These are phyloP conservation scores for Ciconia boyciana DNA, from an alignment of 2,113 vertebrate genomes.

Conservation along the genomic window DNA sequence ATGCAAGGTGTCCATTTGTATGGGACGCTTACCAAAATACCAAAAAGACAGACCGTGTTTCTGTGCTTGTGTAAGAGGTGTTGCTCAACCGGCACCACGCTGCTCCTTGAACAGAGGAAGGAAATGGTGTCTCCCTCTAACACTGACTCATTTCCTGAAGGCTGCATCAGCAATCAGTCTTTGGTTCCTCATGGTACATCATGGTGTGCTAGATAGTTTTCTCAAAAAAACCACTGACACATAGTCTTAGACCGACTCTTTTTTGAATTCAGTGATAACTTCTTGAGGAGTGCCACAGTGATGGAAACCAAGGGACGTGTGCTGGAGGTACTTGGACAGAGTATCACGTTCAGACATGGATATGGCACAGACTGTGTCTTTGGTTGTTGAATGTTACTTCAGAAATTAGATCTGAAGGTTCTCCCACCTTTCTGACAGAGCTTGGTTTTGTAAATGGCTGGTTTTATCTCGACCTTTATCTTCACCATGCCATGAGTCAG, in stretches of 20 bases:
- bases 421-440: background rate
- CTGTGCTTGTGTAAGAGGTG: background rate
- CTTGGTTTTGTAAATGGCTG: background rate
- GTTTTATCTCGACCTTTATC: background rate
- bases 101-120: slow-evolving; percentile 16
- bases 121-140: slow-evolving; percentile 32
- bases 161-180: slow-evolving; percentile 15
- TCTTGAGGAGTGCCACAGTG: background rate
- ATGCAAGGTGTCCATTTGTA: background rate
- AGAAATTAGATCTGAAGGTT: background rate
- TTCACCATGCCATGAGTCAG: rapidly evolving
- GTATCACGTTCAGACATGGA: rapidly evolving
- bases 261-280: background rate
- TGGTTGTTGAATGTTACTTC: background rate
- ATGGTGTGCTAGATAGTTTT: rapidly evolving
- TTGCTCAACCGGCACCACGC: background rate
- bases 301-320: rapidly evolving
- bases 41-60: background rate
- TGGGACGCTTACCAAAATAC: background rate
- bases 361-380: background rate
- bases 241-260: background rate
- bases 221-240: background rate
- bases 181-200: background rate
- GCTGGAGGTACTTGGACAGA: background rate
- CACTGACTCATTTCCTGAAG: slow-evolving; percentile 42